Evolutionary conservation across 2,113 vertebrate species (phyloP).

Genomic region (Hucho hucho): DNA sequence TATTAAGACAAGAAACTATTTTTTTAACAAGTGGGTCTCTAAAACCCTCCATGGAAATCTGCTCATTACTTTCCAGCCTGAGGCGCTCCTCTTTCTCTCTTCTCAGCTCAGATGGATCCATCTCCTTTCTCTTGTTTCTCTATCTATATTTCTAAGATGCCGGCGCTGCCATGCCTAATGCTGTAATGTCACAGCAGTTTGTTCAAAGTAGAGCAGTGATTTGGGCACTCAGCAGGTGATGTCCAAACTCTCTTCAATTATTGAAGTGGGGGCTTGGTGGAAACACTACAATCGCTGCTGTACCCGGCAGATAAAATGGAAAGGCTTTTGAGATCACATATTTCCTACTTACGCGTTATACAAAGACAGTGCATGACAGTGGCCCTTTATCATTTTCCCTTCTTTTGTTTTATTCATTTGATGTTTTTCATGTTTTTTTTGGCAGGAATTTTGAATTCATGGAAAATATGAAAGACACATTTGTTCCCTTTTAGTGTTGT

Average conservation of each 20-base stretch:
- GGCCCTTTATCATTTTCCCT: conserved; percentile 47
- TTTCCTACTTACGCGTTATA: conserved; percentile 77
- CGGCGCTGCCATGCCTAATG: conserved; percentile 76
- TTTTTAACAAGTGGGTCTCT: conserved; percentile 88
- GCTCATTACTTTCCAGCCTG: conserved; percentile 98
- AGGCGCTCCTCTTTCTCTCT: conserved; percentile 76
- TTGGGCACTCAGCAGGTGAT: conserved; percentile 92
- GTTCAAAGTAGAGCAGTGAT: conserved; percentile 88
- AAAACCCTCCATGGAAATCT: conserved; percentile 89
- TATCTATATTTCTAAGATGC: conserved; percentile 83
- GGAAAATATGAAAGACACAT: conserved; percentile 64
- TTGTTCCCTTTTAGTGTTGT: conserved; percentile 63
- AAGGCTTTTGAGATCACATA: conserved; percentile 81
- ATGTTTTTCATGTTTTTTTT: conserved; percentile 25
- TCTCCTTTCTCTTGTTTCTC: conserved; percentile 82
- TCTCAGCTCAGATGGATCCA: conserved; percentile 80
- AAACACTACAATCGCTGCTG: conserved; percentile 80
- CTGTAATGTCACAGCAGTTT: conserved; percentile 88
- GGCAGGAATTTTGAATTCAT: conserved; percentile 42
- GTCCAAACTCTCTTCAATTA: conserved; percentile 94
- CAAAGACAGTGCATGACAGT: conserved; percentile 69
- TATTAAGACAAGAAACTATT: conserved; percentile 99
- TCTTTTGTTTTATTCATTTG: conserved; percentile 73
- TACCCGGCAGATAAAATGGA: conserved; percentile 83
- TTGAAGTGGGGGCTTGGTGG: conserved; percentile 87